Conservation (phyloP, 2,113 vertebrate species). For the Cyprinodon tularosa region DNA sequence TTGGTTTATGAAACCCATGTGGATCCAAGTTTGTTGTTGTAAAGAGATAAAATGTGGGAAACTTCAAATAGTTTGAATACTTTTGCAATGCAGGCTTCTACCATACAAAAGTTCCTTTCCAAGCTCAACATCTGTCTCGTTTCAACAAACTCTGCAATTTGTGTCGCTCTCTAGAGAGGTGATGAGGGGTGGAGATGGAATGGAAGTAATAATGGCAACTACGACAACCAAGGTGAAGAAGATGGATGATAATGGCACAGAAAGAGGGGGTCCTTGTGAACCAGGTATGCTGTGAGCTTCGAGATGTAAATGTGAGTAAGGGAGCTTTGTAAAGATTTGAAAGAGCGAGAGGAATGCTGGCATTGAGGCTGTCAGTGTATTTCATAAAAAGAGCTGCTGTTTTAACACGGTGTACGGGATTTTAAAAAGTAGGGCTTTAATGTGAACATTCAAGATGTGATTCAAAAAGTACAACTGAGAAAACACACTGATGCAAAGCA, state of each 20-base stretch:
- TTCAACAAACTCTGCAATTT: slow-evolving; percentile 12
- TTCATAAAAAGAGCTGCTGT: slow-evolving; percentile 21
- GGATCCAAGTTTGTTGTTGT: background rate
- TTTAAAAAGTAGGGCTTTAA: background rate
- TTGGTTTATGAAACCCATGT: too few species aligned
- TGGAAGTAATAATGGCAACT: slow-evolving; percentile 32
- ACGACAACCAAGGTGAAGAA: slow-evolving; percentile 54
- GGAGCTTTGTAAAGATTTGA: slow-evolving; percentile 6
- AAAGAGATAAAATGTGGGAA: background rate
- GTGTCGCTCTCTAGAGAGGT: slow-evolving; percentile 7
- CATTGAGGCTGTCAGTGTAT: slow-evolving; percentile 5
- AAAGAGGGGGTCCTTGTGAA: slow-evolving; percentile 20
- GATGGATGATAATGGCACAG: slow-evolving; percentile 58
- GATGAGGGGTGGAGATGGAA: slow-evolving; percentile 36
- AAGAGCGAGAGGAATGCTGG: slow-evolving; percentile 1
- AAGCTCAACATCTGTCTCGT: slow-evolving; percentile 25
- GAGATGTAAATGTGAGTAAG: slow-evolving; percentile 3
- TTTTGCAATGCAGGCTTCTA: background rate
- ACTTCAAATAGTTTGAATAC: background rate
- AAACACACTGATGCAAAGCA: background rate
- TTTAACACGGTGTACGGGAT: background rate
- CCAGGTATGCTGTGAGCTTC: slow-evolving; percentile 7
- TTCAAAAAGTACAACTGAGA: background rate
- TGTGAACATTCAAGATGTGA: background rate
- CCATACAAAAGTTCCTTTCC: background rate